phyloP scores from a whole-genome alignment of 2,113 vertebrate genomes.

The Epinephelus fuscoguttatus region DNA sequence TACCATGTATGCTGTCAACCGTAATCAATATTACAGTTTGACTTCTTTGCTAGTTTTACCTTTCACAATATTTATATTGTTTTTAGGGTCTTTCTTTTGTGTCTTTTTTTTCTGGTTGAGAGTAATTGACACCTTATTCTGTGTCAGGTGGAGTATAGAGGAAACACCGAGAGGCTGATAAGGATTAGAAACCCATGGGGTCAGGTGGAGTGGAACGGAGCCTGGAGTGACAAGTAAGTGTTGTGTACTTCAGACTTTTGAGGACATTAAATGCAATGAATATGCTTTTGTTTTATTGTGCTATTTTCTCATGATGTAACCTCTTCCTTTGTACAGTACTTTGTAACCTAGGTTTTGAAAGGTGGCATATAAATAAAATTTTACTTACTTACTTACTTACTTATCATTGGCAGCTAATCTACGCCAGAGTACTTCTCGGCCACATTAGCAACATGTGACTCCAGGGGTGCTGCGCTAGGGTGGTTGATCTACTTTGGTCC shows the following conservation, averaged over 20 bases:
- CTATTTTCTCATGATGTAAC: too few species aligned
- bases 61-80: neutral
- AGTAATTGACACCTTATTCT: neutral
- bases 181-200: conserved; percentile 90
- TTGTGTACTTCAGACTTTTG: neutral
- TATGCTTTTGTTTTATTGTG: too few species aligned
- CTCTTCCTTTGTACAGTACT: too few species aligned
- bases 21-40: neutral
- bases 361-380: too few species aligned
- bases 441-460: neutral
- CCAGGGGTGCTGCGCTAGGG: neutral
- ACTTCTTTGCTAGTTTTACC: neutral
- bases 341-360: too few species aligned
- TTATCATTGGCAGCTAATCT: neutral
- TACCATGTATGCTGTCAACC: neutral
- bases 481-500: neutral
- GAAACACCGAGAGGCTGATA: conserved; percentile 58
- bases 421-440: neutral
- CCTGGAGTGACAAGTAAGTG: conserved; percentile 90
- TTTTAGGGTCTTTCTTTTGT: neutral
- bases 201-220: conserved; percentile 90
- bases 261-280: neutral
- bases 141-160: conserved; percentile 58
- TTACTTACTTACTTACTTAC: too few species aligned
- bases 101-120: neutral